A percentile compares a stretch with the other conserved stretches of the same genome.
These are phyloP conservation scores for Anas platyrhynchos DNA, from an alignment of 2,113 vertebrate species.

Conservation along the genomic window DNA sequence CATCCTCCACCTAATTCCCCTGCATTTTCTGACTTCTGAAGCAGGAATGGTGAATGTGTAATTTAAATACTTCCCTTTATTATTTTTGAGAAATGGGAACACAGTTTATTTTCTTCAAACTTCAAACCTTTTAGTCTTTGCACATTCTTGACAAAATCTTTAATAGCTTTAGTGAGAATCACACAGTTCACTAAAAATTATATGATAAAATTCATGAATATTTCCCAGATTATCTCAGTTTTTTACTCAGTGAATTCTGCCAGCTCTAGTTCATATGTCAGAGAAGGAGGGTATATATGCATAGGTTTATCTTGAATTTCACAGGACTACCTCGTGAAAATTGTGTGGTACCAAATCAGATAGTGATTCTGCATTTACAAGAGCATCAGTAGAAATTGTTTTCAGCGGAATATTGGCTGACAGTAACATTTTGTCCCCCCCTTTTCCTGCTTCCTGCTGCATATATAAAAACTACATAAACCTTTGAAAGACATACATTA, in stretches of 20 bases:
- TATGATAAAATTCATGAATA: background rate
- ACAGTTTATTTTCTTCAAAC: background rate
- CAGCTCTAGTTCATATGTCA: background rate
- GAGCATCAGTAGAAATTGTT: background rate
- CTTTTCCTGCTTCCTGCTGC: background rate
- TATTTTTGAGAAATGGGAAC: background rate
- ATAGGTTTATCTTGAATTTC: background rate
- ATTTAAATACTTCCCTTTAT: background rate
- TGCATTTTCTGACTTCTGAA: background rate
- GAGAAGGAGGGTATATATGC: background rate
- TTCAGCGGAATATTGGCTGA: background rate
- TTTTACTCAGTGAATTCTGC: background rate
- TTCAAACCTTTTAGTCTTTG: background rate
- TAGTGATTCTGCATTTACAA: background rate
- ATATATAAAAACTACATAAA: background rate
- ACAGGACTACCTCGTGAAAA: background rate
- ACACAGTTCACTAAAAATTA: background rate
- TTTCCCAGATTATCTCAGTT: background rate
- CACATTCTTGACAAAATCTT: background rate
- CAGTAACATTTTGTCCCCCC: accelerated
- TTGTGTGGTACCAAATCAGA: background rate
- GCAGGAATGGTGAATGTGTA: background rate
- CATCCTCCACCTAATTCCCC: too few species aligned
- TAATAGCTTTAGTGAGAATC: background rate
- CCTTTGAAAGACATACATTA: background rate